Base-by-base conservation (phyloP, 2,888 invertebrate species). In the Lasioglossum zephyrum region DNA sequence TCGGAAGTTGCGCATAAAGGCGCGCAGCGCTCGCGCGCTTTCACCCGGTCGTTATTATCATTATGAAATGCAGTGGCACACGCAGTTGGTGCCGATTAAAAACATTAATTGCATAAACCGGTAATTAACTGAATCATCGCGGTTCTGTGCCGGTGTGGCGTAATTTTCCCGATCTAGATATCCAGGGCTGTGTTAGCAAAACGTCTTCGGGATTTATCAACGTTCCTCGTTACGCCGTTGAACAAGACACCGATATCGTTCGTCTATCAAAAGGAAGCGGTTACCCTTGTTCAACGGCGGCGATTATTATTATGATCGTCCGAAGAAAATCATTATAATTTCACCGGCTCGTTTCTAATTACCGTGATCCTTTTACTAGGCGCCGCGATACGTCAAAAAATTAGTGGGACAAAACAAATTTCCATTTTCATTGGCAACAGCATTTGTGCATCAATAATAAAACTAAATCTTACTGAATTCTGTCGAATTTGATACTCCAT, bases 1-100 rank as follows among this genome's bases (percentile, higher is more conserved):
- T 88, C 88, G 89, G 87, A 88, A 87, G 81, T 88, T 88, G 85
- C 88, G 85, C 79, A 87, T 69, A 66, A 76, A 82, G 74, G 72
- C 79, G 72, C 76, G 74, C 60, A 26, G 60, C 60, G 22, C 66
- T 63, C 82, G 87, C 88, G 84, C 88, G 85, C 88, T 88, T 88
- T 88, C 88, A 87, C 88, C 60, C 81, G 78, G 79, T 70, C 79
- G 36, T 86, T 78, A 82, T 87, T 82, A 88, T 85, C 75, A 85
- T 88, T 88, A 87, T 87, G 88, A 88, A 87, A 88, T 82, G 81
- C 85, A 53, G 78, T 82, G 81, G 75, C 79, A 75, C 63, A 73
- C 60, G 63, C 26, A 44, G 79, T 53, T n/a, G 60, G 76, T 66
- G 39, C 76, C 81, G 87, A 88, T 88, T 87, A 88, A 88, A 87